A percentile compares a stretch with the other conserved stretches of the same genome.
Conservation (phyloP, 2,113 vertebrate genomes). For the Phaethon lepturus region DNA sequence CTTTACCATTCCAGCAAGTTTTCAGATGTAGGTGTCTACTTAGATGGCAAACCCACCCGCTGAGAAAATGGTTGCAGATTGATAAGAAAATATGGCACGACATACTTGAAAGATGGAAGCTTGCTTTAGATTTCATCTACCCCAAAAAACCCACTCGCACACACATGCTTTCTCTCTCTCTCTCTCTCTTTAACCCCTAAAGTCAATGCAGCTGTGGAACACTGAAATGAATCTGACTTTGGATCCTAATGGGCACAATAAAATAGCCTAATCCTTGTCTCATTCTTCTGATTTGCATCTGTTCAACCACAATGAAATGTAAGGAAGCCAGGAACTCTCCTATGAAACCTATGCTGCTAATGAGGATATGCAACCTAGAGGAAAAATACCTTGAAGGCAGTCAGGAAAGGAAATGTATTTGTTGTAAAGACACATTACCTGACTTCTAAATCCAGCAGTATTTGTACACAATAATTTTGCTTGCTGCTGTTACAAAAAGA, state of each 20-base stretch:
- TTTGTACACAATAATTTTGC: background rate
- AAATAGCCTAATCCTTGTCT: background rate
- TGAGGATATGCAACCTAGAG: background rate
- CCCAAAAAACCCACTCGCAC: fast-evolving
- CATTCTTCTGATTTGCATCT: background rate
- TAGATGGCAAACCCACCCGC: background rate
- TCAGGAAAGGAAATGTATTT: background rate
- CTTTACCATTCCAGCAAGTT: background rate
- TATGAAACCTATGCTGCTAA: background rate
- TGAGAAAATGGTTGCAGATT: background rate
- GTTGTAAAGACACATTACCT: background rate
- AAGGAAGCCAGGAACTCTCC: background rate
- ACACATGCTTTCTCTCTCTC: fast-evolving
- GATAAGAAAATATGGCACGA: background rate
- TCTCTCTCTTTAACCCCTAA: background rate
- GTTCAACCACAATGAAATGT: background rate
- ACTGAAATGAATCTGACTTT: background rate
- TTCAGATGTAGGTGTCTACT: background rate
- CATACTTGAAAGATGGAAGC: background rate
- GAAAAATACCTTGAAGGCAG: background rate
- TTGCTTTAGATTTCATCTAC: background rate
- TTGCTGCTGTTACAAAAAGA: background rate
- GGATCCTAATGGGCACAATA: background rate
- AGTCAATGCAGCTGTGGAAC: background rate
- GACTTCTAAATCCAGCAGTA: background rate